Conservation (phyloP, 2,797 vertebrate species). For the Smutsia gigantea region DNA sequence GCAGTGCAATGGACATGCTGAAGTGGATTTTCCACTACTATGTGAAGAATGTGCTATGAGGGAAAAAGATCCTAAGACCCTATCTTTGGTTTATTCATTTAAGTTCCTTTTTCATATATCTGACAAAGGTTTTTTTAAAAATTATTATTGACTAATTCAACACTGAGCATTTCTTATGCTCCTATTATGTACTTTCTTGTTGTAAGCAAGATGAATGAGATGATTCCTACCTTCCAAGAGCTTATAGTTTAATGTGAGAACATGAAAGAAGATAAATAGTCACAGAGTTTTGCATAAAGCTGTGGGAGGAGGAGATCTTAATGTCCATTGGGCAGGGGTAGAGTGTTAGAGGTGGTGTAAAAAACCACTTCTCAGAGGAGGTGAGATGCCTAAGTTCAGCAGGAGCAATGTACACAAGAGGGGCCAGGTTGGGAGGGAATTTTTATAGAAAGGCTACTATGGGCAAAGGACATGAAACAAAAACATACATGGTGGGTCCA, state of each 20-base stretch:
- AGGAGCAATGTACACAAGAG: background rate
- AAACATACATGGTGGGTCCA: background rate
- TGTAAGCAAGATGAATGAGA: background rate
- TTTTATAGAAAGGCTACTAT: background rate
- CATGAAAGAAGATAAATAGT: background rate
- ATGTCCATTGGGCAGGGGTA: background rate
- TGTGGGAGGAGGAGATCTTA: background rate
- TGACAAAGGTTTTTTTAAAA: background rate
- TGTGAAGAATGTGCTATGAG: background rate
- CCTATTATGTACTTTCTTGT: background rate
- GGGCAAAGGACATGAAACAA: background rate
- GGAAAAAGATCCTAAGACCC: background rate
- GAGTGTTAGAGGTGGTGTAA: background rate
- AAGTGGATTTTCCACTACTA: background rate
- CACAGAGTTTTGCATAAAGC: background rate
- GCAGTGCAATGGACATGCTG: background rate
- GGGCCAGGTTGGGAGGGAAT: background rate
- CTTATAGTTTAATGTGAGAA: background rate
- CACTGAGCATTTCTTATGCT: background rate
- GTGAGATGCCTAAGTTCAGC: background rate
- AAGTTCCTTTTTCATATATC: background rate
- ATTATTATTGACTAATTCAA: background rate
- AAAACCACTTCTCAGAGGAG: background rate
- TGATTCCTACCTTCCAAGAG: background rate
- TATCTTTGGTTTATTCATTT: background rate